phyloP scores from a whole-genome alignment of 2,888 invertebrate species.

The Eledona agricola region DNA sequence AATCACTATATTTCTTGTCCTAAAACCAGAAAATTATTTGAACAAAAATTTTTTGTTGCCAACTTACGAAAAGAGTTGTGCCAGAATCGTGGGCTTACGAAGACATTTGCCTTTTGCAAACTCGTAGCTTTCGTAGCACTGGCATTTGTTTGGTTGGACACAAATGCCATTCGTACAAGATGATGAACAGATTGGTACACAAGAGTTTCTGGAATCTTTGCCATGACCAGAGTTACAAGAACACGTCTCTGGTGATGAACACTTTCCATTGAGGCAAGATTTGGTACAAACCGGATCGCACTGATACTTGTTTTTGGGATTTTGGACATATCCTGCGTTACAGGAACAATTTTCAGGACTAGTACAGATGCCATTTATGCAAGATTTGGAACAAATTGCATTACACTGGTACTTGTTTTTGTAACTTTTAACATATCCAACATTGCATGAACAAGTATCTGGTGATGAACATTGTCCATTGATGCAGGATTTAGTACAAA shows the following conservation, averaged over 20 bases:
- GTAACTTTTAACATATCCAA: constrained; percentile 10
- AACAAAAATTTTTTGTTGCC: neutral
- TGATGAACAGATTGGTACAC: constrained; percentile 52
- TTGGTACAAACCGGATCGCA: constrained; percentile 9
- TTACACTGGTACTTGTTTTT: constrained; percentile 49
- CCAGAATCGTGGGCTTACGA: neutral
- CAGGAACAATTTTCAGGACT: constrained; percentile 54
- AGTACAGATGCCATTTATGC: constrained; percentile 51
- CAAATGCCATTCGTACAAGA: constrained; percentile 12
- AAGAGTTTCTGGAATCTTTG: constrained; percentile 32
- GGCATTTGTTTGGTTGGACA: constrained; percentile 9
- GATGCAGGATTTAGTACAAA: constrained; percentile 33
- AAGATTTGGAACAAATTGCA: constrained; percentile 47
- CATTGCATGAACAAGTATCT: constrained; percentile 62
- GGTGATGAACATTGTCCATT: constrained; percentile 52
- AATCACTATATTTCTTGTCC: neutral
- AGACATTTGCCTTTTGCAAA: constrained; percentile 23
- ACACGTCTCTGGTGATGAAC: constrained; percentile 57
- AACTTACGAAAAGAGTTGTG: too few species aligned
- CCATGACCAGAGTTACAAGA: constrained; percentile 40
- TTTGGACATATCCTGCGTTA: constrained; percentile 54
- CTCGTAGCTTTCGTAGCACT: constrained; percentile 27
- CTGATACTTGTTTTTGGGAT: constrained; percentile 15
- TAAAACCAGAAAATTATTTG: neutral
- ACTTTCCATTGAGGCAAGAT: constrained; percentile 60